Evolutionary conservation across 1,140 invertebrate species (phyloP).

Genomic region (Neodiprion pinetum): DNA sequence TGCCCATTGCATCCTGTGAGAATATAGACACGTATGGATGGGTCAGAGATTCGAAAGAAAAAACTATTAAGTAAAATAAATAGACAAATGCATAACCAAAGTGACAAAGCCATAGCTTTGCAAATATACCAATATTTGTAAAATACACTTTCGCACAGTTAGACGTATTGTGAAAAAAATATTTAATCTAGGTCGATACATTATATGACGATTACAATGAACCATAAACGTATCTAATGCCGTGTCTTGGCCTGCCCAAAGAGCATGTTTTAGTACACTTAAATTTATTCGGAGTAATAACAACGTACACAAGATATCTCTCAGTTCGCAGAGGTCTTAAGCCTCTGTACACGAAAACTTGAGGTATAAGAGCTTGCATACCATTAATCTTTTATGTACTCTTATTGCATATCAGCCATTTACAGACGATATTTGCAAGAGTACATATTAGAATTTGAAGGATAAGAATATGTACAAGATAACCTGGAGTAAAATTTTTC

Average conservation of each 20-base stretch:
- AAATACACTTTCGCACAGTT: slow-evolving; percentile 44
- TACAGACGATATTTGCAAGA: not conserved
- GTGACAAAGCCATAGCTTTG: not conserved
- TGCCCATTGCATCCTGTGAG: not conserved
- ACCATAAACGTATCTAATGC: slow-evolving; percentile 3
- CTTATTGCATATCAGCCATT: not conserved
- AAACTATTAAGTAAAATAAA: not conserved
- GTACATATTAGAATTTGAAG: not conserved
- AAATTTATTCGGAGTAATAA: not conserved
- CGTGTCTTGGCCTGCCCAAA: not conserved
- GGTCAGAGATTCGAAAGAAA: not conserved
- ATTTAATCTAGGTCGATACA: slow-evolving; percentile 3
- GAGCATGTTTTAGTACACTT: not conserved
- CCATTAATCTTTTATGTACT: not conserved
- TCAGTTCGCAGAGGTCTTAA: no score
- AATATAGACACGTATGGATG: not conserved
- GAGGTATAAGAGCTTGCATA: not conserved
- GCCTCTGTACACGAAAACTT: not conserved
- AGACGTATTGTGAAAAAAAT: slow-evolving; percentile 23
- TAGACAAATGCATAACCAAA: not conserved
- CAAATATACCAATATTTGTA: slow-evolving; percentile 31
- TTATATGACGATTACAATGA: not conserved
- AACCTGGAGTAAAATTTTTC: no score
- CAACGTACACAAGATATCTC: no score
- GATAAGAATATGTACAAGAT: no score